phyloP scores from a whole-genome alignment of 2,113 vertebrate genomes.

The Bos javanicus region DNA sequence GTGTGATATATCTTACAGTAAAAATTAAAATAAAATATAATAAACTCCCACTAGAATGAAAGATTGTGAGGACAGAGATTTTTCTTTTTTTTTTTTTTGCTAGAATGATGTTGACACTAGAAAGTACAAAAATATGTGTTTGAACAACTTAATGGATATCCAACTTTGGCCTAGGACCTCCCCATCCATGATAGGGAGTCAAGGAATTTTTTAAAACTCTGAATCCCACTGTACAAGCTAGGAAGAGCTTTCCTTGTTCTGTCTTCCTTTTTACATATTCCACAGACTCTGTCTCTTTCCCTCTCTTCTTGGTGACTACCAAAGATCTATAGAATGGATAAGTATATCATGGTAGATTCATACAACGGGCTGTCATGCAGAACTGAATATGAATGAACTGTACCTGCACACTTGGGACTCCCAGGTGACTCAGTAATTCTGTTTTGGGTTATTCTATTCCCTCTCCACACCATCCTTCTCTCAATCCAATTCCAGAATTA shows the following conservation, averaged over 20 bases:
- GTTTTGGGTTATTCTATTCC: not conserved
- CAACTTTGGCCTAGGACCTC: not conserved
- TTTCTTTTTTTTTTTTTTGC: not conserved
- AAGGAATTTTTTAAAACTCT: not conserved
- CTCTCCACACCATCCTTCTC: not conserved
- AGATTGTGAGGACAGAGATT: not conserved
- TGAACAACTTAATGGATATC: not conserved
- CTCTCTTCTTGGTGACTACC: not conserved
- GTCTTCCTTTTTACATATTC: not conserved
- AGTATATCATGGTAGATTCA: not conserved
- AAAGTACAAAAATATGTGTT: not conserved
- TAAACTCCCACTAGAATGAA: not conserved
- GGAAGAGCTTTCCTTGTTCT: not conserved
- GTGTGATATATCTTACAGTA: not conserved
- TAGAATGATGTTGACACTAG: not conserved
- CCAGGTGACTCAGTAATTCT: not conserved
- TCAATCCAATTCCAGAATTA: not conserved
- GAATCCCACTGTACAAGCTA: not conserved
- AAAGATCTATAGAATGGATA: not conserved
- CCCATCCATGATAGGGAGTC: too few relatives aligned
- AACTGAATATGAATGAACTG: not conserved
- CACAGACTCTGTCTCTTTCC: not conserved
- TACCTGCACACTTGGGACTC: not conserved
- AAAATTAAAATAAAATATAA: slow-evolving; percentile 5
- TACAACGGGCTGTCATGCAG: not conserved